A percentile compares a stretch with the other conserved stretches of the same genome.
Evolutionary conservation across 2,888 invertebrate genomes (phyloP).

Genomic region (Meliscaeva auricollis): DNA sequence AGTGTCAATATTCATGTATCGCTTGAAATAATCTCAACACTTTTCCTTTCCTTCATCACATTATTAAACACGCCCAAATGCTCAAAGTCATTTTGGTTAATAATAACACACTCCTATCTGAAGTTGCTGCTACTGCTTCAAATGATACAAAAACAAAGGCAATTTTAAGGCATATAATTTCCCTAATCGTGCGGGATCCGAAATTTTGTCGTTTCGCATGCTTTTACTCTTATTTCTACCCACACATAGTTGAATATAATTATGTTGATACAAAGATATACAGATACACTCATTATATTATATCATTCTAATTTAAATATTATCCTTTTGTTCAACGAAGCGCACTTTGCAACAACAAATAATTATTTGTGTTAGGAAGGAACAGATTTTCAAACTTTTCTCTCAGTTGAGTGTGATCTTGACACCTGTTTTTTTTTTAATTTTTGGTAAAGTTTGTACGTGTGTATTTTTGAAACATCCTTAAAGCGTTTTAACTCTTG

Average conservation of each 20-base stretch:
- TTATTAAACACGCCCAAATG: constrained; percentile 6
- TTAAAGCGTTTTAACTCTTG: neutral
- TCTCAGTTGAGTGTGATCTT: constrained; percentile 13
- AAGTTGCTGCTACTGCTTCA: neutral
- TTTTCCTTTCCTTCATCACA: neutral
- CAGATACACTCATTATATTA: neutral
- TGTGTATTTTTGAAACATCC: neutral
- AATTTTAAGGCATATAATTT: constrained; percentile 19
- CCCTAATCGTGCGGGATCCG: constrained; percentile 19
- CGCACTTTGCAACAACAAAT: neutral
- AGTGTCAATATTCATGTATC: constrained; percentile 52
- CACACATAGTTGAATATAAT: neutral
- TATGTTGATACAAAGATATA: neutral
- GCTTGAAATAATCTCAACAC: constrained; percentile 24
- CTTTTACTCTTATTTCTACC: neutral
- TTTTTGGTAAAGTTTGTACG: neutral
- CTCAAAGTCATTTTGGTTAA: constrained; percentile 10
- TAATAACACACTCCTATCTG: constrained; percentile 15
- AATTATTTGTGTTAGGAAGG: too few relatives aligned
- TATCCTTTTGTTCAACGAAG: constrained; percentile 4
- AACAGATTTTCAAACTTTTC: constrained; percentile 33
- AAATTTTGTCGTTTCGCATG: constrained; percentile 15
- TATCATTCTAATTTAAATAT: constrained; percentile 23
- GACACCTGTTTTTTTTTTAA: neutral
- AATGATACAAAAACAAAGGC: constrained; percentile 6